Evolutionary conservation across 1,140 invertebrate genomes (phyloP).

Genomic region (Ceratosolen fusciceps): DNA sequence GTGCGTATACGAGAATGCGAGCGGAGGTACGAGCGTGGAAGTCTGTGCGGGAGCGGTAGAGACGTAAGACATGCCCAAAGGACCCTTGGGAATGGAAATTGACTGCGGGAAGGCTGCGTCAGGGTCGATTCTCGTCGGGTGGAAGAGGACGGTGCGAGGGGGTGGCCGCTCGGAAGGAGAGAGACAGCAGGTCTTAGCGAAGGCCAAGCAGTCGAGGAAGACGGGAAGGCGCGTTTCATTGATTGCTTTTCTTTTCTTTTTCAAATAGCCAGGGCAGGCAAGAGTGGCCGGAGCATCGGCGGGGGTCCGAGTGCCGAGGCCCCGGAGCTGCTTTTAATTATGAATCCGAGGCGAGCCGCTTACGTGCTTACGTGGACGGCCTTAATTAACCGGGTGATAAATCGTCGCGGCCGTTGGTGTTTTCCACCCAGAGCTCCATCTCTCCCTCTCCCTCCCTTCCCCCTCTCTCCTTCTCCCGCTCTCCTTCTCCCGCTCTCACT

Average conservation of each 20-base stretch:
- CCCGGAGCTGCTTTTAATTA: slow-evolving; percentile 41
- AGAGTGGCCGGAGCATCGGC: not conserved
- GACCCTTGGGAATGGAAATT: slow-evolving; percentile 14
- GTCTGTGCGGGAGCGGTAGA: too few species aligned
- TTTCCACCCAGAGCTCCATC: not conserved
- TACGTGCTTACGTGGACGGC: slow-evolving; percentile 36
- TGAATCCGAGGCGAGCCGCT: slow-evolving; percentile 26
- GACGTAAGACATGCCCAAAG: not conserved
- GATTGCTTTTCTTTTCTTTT: slow-evolving; percentile 44
- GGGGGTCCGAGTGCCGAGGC: not conserved
- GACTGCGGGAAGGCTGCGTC: slow-evolving; percentile 4
- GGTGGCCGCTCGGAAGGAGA: too few species aligned
- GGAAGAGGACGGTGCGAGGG: too few species aligned
- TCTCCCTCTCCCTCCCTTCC: not conserved
- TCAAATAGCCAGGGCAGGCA: slow-evolving; percentile 28
- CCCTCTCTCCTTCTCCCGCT: not conserved
- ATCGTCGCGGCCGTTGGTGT: not conserved
- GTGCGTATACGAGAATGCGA: too few species aligned
- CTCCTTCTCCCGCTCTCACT: not conserved
- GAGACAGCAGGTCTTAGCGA: too few species aligned
- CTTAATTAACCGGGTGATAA: slow-evolving; percentile 42
- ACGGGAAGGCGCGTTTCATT: slow-evolving; percentile 14
- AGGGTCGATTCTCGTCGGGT: too few species aligned
- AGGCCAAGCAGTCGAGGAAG: not conserved
- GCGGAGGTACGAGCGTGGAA: too few species aligned